Percentiles rank a stretch among this genome's conserved stretches.
phyloP scores from a whole-genome alignment of 2,113 vertebrate species.

The Xiphophorus hellerii region DNA sequence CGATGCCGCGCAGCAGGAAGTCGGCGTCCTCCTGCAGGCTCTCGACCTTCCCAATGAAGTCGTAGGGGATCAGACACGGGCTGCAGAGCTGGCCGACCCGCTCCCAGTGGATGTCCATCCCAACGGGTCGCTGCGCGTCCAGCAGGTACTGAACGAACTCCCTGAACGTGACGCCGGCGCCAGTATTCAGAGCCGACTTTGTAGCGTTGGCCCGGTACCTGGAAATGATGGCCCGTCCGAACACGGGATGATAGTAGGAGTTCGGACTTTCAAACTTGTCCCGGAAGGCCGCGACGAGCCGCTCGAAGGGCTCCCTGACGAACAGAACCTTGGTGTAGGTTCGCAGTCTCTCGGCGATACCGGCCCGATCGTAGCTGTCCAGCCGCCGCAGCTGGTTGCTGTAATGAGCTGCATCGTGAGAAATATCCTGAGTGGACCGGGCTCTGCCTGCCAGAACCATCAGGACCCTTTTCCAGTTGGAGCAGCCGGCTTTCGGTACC shows the following conservation, averaged over 20 bases:
- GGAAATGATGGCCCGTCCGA: slow-evolving; percentile 91
- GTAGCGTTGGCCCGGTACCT: slow-evolving; percentile 89
- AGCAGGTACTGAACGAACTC: slow-evolving; percentile 93
- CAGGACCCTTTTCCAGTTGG: slow-evolving; percentile 95
- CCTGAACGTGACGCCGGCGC: slow-evolving; percentile 88
- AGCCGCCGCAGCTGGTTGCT: slow-evolving; percentile 84
- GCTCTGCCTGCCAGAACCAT: slow-evolving; percentile 91
- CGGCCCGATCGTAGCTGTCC: slow-evolving; percentile 83
- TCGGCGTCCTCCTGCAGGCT: slow-evolving; percentile 90
- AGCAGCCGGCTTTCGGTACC: slow-evolving; percentile 93
- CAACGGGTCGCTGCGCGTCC: slow-evolving; percentile 88
- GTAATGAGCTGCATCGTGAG: slow-evolving; percentile 88
- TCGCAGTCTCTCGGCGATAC: slow-evolving; percentile 81
- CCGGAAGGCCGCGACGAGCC: slow-evolving; percentile 91
- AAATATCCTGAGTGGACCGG: slow-evolving; percentile 80
- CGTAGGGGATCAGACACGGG: slow-evolving; percentile 89
- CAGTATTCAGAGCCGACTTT: slow-evolving; percentile 82
- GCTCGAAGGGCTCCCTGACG: slow-evolving; percentile 90
- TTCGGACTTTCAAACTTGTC: slow-evolving; percentile 97
- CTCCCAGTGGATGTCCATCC: slow-evolving; percentile 97
- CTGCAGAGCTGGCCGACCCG: slow-evolving; percentile 88
- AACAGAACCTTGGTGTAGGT: slow-evolving; percentile 95
- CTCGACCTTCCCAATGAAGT: slow-evolving; percentile 94
- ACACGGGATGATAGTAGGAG: slow-evolving; percentile 93
- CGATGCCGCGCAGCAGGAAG: slow-evolving; percentile 84